Evolutionary conservation across 2,888 invertebrate genomes (phyloP).

Genomic region (Theretra japonica): DNA sequence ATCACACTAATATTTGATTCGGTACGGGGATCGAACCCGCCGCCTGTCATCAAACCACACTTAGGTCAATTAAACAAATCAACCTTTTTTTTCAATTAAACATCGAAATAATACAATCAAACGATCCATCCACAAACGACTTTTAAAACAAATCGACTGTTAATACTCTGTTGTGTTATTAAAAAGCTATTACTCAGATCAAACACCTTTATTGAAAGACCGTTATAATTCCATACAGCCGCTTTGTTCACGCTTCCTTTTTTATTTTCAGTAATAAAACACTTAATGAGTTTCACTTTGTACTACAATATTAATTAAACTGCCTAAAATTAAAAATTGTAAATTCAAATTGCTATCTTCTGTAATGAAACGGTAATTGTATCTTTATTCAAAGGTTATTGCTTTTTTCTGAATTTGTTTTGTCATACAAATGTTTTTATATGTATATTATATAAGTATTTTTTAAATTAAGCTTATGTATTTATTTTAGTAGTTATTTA

Average conservation of each 20-base stretch:
- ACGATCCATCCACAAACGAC: background rate
- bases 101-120: background rate
- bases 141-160: background rate
- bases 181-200: slow-evolving; percentile 33
- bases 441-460: too few relatives aligned
- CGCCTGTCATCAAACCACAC: too few relatives aligned
- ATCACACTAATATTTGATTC: too few relatives aligned
- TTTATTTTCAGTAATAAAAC: slow-evolving; percentile 32
- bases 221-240: slow-evolving; percentile 23
- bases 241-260: slow-evolving; percentile 18
- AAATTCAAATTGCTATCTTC: slow-evolving; percentile 12
- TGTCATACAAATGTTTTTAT: too few relatives aligned
- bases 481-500: too few relatives aligned
- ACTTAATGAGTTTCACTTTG: slow-evolving; percentile 31
- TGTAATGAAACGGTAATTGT: background rate
- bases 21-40: too few relatives aligned
- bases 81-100: background rate
- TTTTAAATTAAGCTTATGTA: too few relatives aligned
- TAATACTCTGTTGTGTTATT: slow-evolving; percentile 27
- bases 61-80: too few relatives aligned
- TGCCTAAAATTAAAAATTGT: slow-evolving; percentile 23
- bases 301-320: slow-evolving; percentile 28
- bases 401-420: too few relatives aligned
- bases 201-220: slow-evolving; percentile 19
- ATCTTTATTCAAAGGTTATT: too few relatives aligned